Conservation (phyloP, 2,888 invertebrate genomes). For the Drosophila gaucha region DNA sequence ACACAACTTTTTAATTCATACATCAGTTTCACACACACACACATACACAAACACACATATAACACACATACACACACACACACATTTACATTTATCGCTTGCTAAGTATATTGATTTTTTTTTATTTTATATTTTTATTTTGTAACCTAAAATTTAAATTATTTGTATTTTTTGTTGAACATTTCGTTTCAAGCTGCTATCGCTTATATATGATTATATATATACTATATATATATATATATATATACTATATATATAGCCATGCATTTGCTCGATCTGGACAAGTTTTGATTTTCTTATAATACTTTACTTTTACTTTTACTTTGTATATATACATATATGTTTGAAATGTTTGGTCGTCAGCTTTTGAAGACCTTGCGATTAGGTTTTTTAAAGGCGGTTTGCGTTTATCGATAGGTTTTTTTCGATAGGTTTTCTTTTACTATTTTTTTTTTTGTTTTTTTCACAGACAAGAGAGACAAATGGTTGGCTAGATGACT, state of each 20-base stretch:
- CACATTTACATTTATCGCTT: constrained; percentile 4
- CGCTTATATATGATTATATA: constrained; percentile 3
- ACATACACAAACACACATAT: neutral
- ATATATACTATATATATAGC: neutral
- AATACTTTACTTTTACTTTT: neutral
- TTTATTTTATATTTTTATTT: neutral
- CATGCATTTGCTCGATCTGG: constrained; percentile 4
- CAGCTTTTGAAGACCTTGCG: neutral
- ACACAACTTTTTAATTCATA: constrained; percentile 15
- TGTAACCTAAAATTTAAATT: neutral
- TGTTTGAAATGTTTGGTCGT: neutral
- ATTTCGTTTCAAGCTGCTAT: constrained; percentile 18
- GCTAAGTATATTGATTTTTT: neutral
- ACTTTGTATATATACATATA: neutral
- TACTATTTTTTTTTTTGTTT: neutral
- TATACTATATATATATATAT: constrained; percentile 7
- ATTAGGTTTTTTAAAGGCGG: too few species aligned
- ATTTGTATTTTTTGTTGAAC: neutral
- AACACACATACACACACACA: neutral
- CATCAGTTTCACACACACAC: neutral
- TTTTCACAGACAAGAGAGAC: neutral
- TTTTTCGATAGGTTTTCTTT: neutral
- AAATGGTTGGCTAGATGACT: constrained; percentile 14
- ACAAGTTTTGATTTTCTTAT: neutral
- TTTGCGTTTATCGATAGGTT: neutral